phyloP scores from a whole-genome alignment of 2,888 invertebrate species.

The Mesorhabditis sp. region DNA sequence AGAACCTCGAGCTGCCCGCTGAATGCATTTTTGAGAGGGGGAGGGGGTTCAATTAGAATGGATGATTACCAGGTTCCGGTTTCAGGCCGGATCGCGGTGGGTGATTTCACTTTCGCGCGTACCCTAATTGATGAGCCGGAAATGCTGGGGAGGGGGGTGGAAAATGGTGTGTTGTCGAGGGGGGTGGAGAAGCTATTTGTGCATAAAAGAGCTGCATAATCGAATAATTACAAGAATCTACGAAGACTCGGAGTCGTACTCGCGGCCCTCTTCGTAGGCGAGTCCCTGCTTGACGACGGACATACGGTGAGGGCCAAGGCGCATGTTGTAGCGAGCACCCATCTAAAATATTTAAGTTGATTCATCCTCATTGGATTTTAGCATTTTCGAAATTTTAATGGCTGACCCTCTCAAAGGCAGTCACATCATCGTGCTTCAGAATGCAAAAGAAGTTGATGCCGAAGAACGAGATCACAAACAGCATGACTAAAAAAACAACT shows the following conservation, averaged over 20 bases:
- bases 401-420: constrained; percentile 52
- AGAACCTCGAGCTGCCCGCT: too few relatives aligned
- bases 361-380: too few relatives aligned
- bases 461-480: constrained; percentile 48
- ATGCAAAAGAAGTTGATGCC: constrained; percentile 55
- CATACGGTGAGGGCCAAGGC: constrained; percentile 50
- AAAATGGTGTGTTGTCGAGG: too few relatives aligned
- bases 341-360: constrained; percentile 26
- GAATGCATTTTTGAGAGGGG: too few relatives aligned
- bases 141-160: too few relatives aligned
- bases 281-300: constrained; percentile 30
- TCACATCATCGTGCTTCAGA: constrained; percentile 53
- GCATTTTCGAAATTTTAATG: not conserved
- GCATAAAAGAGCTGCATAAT: not conserved
- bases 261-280: constrained; percentile 22
- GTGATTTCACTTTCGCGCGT: too few relatives aligned
- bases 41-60: too few relatives aligned
- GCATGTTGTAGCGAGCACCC: constrained; percentile 41
- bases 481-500: constrained; percentile 22
- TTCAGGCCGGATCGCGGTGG: too few relatives aligned
- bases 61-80: too few relatives aligned
- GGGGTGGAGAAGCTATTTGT: too few relatives aligned
- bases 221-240: not conserved
- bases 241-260: constrained; percentile 8
- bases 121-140: too few relatives aligned